Conservation (phyloP, 2,888 invertebrate species). For the Drosophila niveifrons region DNA sequence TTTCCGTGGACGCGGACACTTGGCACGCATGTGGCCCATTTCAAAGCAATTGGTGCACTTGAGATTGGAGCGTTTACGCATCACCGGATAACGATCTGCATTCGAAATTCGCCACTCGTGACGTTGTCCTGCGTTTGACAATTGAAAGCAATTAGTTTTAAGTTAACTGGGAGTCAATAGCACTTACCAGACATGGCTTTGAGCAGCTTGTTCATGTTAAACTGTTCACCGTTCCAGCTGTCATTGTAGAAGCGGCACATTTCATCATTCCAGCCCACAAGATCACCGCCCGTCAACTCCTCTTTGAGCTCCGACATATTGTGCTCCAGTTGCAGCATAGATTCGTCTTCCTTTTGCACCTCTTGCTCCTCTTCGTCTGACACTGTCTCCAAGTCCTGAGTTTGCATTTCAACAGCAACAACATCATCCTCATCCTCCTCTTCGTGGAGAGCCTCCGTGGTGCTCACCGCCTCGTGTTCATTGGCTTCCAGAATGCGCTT, state of each 20-base stretch:
- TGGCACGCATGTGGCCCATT: conserved; percentile 88
- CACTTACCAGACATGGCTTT: conserved; percentile 89
- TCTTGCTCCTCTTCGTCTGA: background rate
- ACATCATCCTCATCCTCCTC: conserved; percentile 4
- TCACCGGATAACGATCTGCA: conserved; percentile 79
- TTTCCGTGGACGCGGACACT: conserved; percentile 87
- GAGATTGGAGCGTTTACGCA: conserved; percentile 65
- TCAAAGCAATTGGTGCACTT: conserved; percentile 89
- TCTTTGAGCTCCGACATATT: conserved; percentile 46
- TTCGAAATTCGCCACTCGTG: conserved; percentile 79
- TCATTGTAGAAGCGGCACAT: conserved; percentile 89
- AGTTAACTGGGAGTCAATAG: background rate
- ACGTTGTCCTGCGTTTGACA: conserved; percentile 43
- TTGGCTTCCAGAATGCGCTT: background rate
- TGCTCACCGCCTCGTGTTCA: conserved; percentile 6
- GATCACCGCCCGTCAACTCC: conserved; percentile 29
- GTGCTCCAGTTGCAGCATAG: conserved; percentile 49
- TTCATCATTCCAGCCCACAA: conserved; percentile 85
- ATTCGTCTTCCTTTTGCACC: background rate
- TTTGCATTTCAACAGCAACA: conserved; percentile 4
- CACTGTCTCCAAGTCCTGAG: background rate
- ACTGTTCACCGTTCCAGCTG: conserved; percentile 89
- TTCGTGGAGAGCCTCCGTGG: background rate
- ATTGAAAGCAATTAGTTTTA: background rate
- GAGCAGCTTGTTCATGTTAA: conserved; percentile 87